phyloP scores from a whole-genome alignment of 2,113 vertebrate species.

The Malurus cyaneus region DNA sequence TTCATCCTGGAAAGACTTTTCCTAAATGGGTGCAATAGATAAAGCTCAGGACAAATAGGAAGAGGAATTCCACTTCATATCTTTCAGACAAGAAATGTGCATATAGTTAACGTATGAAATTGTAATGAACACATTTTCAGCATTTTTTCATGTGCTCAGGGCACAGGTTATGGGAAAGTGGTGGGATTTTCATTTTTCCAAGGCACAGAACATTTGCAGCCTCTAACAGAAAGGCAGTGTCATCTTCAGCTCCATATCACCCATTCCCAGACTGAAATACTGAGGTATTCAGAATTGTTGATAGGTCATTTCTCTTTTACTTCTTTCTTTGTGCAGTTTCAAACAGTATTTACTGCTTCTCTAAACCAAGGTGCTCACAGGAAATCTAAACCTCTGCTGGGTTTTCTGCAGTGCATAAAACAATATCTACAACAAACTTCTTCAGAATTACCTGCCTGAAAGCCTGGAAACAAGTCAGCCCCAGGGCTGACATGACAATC shows the following conservation, averaged over 20 bases:
- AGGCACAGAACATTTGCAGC: neutral
- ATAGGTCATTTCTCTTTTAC: neutral
- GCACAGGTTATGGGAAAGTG: neutral
- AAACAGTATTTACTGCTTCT: neutral
- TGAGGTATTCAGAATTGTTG: neutral
- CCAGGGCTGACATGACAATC: neutral
- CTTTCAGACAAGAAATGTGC: neutral
- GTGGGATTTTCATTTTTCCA: neutral
- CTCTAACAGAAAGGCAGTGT: neutral
- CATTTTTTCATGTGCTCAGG: neutral
- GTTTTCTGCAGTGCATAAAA: slow-evolving; percentile 12
- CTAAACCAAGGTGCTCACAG: neutral
- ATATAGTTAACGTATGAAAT: neutral
- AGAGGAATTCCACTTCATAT: neutral
- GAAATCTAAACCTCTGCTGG: neutral
- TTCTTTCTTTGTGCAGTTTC: neutral
- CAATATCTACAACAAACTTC: neutral
- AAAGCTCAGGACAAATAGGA: neutral
- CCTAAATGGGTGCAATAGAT: neutral
- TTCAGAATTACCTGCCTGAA: neutral
- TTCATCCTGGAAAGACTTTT: neutral
- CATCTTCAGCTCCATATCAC: neutral
- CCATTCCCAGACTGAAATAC: neutral
- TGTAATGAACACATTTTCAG: neutral
- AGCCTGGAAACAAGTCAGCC: neutral